A percentile compares a stretch with the other conserved stretches of the same genome.
phyloP scores from a whole-genome alignment of 2,113 vertebrate genomes.

The Oncorhynchus kisutch region DNA sequence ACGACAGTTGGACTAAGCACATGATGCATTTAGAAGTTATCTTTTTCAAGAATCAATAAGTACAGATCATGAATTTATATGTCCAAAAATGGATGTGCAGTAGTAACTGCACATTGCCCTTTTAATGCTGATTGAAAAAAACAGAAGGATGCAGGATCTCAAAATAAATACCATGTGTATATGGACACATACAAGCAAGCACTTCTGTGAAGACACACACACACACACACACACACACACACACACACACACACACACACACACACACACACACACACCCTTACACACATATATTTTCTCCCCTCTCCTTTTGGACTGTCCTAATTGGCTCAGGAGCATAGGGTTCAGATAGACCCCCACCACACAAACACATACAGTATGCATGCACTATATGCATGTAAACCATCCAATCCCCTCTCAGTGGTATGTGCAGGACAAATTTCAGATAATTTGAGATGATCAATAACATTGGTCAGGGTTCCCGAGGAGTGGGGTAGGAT shows the following conservation, averaged over 20 bases:
- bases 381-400: neutral
- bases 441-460: conserved; percentile 63
- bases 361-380: conserved; percentile 8
- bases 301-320: neutral
- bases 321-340: conserved; percentile 41
- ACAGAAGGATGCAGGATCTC: neutral
- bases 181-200: neutral
- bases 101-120: no score
- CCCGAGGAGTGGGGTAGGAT: conserved; percentile 53
- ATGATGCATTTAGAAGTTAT: no score
- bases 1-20: no score
- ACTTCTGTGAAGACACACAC: neutral
- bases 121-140: neutral
- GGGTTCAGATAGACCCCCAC: conserved; percentile 42
- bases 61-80: no score
- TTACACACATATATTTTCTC: conserved; percentile 22
- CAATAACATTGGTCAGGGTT: conserved; percentile 69
- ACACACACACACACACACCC: neutral
- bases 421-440: conserved; percentile 47
- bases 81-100: no score
- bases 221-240: conserved; percentile 17
- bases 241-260: conserved; percentile 22
- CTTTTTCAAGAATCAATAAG: no score
- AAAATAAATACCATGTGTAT: neutral
- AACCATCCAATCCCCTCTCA: conserved; percentile 31